Percentiles rank a stretch among this genome's conserved stretches.
Conservation (phyloP, 2,797 vertebrate species). For the Cichlasoma orientale region DNA sequence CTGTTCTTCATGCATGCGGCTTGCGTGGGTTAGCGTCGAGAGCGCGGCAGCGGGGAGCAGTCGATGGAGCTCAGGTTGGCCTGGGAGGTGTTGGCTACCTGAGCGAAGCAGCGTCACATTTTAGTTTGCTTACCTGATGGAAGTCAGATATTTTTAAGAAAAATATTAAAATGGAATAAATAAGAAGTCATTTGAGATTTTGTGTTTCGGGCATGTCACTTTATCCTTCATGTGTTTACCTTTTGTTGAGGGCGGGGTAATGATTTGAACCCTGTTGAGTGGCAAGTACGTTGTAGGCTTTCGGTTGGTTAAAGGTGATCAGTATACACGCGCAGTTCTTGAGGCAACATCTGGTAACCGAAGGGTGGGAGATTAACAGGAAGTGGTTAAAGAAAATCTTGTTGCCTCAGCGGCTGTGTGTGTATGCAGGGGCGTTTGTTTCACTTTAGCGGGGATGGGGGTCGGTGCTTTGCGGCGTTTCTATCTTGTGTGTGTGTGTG, state of each 20-base stretch:
- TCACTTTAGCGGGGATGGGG: conserved; percentile 62
- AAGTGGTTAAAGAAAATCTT: not conserved
- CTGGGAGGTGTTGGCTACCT: conserved; percentile 25
- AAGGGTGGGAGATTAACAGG: not conserved
- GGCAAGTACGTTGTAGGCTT: conserved; percentile 33
- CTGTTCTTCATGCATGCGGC: conserved; percentile 93
- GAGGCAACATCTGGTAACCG: conserved; percentile 32
- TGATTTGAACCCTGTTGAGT: conserved; percentile 42
- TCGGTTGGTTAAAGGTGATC: conserved; percentile 45
- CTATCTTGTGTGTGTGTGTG: conserved; percentile 62
- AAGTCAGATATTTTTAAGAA: conserved; percentile 75
- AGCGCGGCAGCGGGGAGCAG: conserved; percentile 58
- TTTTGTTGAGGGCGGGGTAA: conserved; percentile 59
- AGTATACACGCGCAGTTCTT: conserved; percentile 45
- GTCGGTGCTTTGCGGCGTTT: conserved; percentile 68
- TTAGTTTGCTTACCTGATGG: conserved; percentile 75
- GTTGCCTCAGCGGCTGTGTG: conserved; percentile 44
- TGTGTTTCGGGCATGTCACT: conserved; percentile 72
- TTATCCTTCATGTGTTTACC: conserved; percentile 74
- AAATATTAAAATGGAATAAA: conserved; percentile 66
- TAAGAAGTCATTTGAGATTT: conserved; percentile 68
- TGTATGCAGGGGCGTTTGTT: conserved; percentile 39
- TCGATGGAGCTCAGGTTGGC: conserved; percentile 40
- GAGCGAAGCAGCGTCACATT: conserved; percentile 65
- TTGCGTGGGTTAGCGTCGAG: conserved; percentile 78